phyloP scores from a whole-genome alignment of 2,113 vertebrate genomes.

The Catharus bicknelli region DNA sequence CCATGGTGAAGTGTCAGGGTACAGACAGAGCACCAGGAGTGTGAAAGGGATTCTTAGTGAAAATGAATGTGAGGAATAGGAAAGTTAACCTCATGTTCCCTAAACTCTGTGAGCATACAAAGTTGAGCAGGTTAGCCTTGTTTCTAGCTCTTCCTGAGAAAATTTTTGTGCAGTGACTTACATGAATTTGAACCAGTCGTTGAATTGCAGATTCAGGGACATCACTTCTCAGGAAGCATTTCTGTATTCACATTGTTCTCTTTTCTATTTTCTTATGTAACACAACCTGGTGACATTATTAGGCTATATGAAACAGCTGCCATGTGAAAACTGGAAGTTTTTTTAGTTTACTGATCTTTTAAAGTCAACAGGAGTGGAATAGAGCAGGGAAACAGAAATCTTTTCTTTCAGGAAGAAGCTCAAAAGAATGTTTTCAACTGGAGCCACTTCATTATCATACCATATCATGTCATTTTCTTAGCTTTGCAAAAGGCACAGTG shows the following conservation, averaged over 20 bases:
- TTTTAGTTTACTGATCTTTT: slow-evolving; percentile 35
- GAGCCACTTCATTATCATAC: slow-evolving; percentile 48
- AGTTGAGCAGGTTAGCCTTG: not conserved
- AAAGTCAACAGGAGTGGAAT: not conserved
- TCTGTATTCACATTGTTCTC: slow-evolving; percentile 8
- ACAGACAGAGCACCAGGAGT: not conserved
- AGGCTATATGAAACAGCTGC: slow-evolving; percentile 37
- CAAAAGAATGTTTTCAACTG: slow-evolving; percentile 20
- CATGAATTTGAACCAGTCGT: not conserved
- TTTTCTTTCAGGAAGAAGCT: slow-evolving; percentile 37
- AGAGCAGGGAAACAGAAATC: slow-evolving; percentile 13
- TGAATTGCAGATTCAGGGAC: slow-evolving; percentile 40
- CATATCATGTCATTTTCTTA: slow-evolving; percentile 21
- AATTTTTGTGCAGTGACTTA: not conserved
- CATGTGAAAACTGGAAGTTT: not conserved
- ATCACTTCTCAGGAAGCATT: not conserved
- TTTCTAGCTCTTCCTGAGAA: not conserved
- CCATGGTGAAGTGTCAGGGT: not conserved
- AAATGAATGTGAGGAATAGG: not conserved
- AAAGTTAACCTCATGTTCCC: not conserved
- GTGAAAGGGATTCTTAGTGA: not conserved
- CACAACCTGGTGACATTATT: slow-evolving; percentile 50
- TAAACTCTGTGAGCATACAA: not conserved
- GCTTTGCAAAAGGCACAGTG: slow-evolving; percentile 26
- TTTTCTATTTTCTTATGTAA: slow-evolving; percentile 6